These are phyloP conservation scores for Ceyx melanurus DNA, from an alignment of 2,113 vertebrate species.

Conservation along the genomic window DNA sequence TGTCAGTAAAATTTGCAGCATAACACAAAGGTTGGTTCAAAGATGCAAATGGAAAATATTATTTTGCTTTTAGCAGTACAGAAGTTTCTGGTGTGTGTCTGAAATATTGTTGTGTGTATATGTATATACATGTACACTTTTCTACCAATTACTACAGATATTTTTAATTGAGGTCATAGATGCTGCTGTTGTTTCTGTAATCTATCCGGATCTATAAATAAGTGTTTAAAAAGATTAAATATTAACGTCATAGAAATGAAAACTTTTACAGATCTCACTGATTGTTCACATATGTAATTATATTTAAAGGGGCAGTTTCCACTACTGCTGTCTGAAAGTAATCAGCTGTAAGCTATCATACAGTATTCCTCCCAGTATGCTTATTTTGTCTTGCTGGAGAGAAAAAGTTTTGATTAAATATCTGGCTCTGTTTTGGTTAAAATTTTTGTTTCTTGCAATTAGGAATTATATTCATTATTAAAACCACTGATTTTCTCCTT, in stretches of 20 bases:
- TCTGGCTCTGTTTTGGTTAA: background rate
- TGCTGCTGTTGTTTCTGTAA: background rate
- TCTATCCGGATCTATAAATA: background rate
- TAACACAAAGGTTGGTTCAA: background rate
- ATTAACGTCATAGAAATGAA: conserved; percentile 14
- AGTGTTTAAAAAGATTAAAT: conserved; percentile 40
- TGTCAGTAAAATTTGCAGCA: background rate
- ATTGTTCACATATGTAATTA: conserved; percentile 38
- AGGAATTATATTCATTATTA: background rate
- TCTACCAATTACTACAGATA: background rate
- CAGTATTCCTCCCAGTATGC: background rate
- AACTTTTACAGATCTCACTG: conserved; percentile 7
- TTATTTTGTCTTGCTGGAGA: background rate
- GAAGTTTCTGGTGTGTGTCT: background rate
- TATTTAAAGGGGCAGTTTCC: conserved; percentile 39
- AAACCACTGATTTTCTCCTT: background rate
- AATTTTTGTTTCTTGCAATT: background rate
- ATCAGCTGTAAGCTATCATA: background rate
- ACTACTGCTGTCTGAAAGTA: background rate
- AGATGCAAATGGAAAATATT: background rate
- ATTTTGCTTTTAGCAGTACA: background rate
- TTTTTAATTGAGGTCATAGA: background rate
- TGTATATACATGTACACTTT: background rate
- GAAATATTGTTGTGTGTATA: background rate
- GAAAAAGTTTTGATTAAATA: background rate